Percentiles rank a stretch among this genome's conserved stretches.
phyloP scores from a whole-genome alignment of 2,797 vertebrate genomes.

The Octomys mimax region DNA sequence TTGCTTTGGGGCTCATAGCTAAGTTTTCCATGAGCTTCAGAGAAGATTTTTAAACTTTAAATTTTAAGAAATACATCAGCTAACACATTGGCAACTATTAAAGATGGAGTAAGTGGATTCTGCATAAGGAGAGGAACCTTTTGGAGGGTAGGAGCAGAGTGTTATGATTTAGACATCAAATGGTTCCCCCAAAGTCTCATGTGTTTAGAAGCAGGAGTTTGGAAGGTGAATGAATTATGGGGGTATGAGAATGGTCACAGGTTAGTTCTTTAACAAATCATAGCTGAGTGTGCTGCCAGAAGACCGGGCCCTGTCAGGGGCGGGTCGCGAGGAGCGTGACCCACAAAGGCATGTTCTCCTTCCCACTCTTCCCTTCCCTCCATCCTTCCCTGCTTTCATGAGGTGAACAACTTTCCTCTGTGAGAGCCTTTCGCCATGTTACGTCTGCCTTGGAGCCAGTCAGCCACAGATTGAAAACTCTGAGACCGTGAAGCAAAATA shows the following conservation, averaged over 20 bases:
- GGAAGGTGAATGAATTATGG: neutral
- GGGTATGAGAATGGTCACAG: neutral
- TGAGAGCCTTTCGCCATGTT: neutral
- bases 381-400: neutral
- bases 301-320: neutral
- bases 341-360: neutral
- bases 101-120: neutral
- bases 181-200: neutral
- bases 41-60: neutral
- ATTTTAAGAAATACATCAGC: neutral
- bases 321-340: neutral
- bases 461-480: neutral
- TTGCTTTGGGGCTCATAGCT: neutral
- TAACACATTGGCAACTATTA: neutral
- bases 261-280: neutral
- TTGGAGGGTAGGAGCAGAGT: neutral
- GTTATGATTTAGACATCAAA: neutral
- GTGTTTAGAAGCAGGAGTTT: neutral
- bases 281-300: neutral
- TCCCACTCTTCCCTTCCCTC: neutral
- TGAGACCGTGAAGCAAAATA: no score
- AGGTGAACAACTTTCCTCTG: neutral
- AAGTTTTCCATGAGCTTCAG: neutral
- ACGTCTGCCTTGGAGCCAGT: neutral
- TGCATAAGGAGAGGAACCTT: neutral